Conservation (phyloP, 2,888 invertebrate species). For the Meta bourneti region DNA sequence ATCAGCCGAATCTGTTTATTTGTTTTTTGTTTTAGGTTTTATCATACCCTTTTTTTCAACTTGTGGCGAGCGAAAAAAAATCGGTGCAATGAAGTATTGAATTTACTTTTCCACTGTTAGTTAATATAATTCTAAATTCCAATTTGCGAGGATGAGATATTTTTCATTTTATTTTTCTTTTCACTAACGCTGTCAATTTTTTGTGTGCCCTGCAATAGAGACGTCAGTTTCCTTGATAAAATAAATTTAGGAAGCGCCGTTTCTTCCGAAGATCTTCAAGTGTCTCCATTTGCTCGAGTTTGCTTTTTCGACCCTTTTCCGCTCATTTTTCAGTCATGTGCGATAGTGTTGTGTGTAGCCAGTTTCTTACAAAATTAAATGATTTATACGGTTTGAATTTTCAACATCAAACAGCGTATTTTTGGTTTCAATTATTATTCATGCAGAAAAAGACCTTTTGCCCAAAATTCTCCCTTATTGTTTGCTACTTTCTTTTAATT, state of each 20-base stretch:
- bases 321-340: no score
- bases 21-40: constrained; percentile 63
- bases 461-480: no score
- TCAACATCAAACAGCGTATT: no score
- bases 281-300: neutral
- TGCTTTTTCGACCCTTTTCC: no score
- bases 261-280: neutral
- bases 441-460: no score
- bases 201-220: neutral
- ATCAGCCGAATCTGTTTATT: constrained; percentile 69
- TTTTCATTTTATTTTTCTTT: constrained; percentile 9
- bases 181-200: constrained; percentile 33
- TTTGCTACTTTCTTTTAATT: no score
- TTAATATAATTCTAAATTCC: constrained; percentile 61
- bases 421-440: no score
- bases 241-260: constrained; percentile 8
- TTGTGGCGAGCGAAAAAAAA: constrained; percentile 43
- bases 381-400: no score
- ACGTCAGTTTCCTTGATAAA: constrained; percentile 45
- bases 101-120: constrained; percentile 42
- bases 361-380: no score
- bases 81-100: constrained; percentile 39
- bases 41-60: constrained; percentile 54
- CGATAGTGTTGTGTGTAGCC: no score
- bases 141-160: constrained; percentile 39